These are phyloP conservation scores for Pachyramphus minor DNA, from an alignment of 2,113 vertebrate species.

Conservation along the genomic window DNA sequence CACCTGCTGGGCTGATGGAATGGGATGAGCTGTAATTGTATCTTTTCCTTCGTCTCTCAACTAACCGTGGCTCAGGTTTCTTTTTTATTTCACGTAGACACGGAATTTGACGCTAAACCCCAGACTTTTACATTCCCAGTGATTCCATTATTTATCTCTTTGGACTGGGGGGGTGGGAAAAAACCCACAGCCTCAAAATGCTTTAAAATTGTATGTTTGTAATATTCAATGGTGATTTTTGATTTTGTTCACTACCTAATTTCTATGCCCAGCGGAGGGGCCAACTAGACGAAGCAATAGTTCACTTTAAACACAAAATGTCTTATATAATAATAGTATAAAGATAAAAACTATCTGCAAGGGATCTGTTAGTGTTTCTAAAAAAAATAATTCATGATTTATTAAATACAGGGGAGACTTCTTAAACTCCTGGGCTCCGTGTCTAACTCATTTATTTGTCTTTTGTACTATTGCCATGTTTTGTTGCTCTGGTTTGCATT, in stretches of 20 bases:
- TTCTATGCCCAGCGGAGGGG: slow-evolving; percentile 40
- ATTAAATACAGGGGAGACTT: slow-evolving; percentile 67
- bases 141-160: not conserved
- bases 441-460: slow-evolving; percentile 47
- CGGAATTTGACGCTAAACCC: not conserved
- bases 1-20: slow-evolving; percentile 16
- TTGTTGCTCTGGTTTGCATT: slow-evolving; percentile 34
- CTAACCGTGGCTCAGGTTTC: not conserved
- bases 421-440: slow-evolving; percentile 36
- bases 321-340: slow-evolving; percentile 33
- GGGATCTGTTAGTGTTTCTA: slow-evolving; percentile 58
- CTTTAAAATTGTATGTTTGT: slow-evolving; percentile 42
- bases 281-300: slow-evolving; percentile 56
- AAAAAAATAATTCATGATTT: slow-evolving; percentile 50
- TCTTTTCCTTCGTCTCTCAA: slow-evolving; percentile 5
- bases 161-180: not conserved
- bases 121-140: not conserved
- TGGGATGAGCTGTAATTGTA: not conserved
- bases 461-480: not conserved
- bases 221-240: slow-evolving; percentile 40
- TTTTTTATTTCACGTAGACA: not conserved
- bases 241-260: slow-evolving; percentile 46
- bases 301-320: slow-evolving; percentile 44
- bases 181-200: not conserved
- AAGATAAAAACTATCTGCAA: slow-evolving; percentile 28